phyloP scores from a whole-genome alignment of 2,113 vertebrate genomes.

The Lycocorax pyrrhopterus region DNA sequence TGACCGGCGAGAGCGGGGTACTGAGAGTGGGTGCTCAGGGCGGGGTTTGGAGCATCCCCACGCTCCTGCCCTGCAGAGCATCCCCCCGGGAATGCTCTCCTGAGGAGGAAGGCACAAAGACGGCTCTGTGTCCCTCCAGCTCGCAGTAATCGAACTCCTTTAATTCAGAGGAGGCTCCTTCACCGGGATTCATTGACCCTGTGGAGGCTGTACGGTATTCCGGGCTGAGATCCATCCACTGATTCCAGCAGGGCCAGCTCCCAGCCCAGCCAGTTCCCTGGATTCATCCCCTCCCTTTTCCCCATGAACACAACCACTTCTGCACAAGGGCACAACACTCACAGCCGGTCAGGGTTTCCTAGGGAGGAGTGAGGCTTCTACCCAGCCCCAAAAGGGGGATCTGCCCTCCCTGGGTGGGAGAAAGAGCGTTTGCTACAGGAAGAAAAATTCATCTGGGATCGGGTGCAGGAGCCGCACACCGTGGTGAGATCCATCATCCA shows the following conservation, averaged over 20 bases:
- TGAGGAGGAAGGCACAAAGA: not conserved
- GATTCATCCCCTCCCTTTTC: not conserved
- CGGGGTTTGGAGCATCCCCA: not conserved
- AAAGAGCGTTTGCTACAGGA: not conserved
- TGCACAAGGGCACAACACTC: not conserved
- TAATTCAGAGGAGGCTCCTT: not conserved
- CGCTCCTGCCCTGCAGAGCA: not conserved
- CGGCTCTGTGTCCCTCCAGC: not conserved
- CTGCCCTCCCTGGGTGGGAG: not conserved
- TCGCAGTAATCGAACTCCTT: not conserved
- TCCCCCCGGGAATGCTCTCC: not conserved
- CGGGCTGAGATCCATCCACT: not conserved
- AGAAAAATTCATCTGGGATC: not conserved
- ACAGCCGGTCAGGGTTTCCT: not conserved
- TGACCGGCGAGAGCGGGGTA: accelerated
- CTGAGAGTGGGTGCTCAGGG: accelerated
- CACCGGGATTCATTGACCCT: not conserved
- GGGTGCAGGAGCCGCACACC: not conserved
- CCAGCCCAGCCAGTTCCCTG: not conserved
- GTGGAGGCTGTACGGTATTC: accelerated
- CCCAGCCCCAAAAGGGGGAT: not conserved
- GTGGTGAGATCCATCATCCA: not conserved
- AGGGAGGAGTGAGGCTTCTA: accelerated
- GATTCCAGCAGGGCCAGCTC: not conserved
- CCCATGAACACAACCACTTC: accelerated